Evolutionary conservation across 1,140 invertebrate genomes (phyloP).

Genomic region (Aphaenogaster ashmeadi): DNA sequence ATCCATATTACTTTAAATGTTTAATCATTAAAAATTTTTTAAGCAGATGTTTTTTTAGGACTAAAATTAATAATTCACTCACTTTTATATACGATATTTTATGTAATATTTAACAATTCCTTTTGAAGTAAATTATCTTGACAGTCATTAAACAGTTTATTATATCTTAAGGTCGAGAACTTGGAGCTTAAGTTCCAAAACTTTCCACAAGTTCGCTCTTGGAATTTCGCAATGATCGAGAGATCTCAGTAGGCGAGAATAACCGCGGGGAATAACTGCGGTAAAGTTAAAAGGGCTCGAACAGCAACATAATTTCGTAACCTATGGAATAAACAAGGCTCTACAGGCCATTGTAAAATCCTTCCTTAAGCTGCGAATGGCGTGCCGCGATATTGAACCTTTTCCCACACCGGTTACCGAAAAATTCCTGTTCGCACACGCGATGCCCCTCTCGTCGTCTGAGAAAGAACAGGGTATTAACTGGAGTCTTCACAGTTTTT

Average conservation of each 20-base stretch:
- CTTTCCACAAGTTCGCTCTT: neutral
- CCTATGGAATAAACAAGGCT: slow-evolving; percentile 34
- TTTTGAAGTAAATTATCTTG: slow-evolving; percentile 9
- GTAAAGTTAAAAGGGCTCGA: slow-evolving; percentile 47
- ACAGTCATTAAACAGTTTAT: neutral
- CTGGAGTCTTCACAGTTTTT: neutral
- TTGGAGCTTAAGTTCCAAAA: neutral
- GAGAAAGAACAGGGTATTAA: neutral
- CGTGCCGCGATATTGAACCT: slow-evolving; percentile 51
- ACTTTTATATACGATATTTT: neutral
- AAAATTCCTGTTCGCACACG: slow-evolving; percentile 23
- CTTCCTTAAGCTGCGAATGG: slow-evolving; percentile 62
- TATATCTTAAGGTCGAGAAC: neutral
- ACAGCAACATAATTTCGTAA: slow-evolving; percentile 66
- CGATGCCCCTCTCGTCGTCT: neutral
- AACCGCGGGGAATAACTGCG: slow-evolving; percentile 1
- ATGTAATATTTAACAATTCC: neutral
- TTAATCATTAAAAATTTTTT: neutral
- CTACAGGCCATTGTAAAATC: slow-evolving; percentile 53
- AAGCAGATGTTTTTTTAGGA: neutral
- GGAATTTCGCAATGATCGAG: slow-evolving; percentile 19
- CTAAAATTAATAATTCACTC: neutral
- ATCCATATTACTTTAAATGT: neutral
- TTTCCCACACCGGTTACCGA: neutral
- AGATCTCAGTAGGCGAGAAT: neutral